These are phyloP conservation scores for Otolemur garnettii DNA, from an alignment of 2,113 vertebrate species.

Conservation along the genomic window DNA sequence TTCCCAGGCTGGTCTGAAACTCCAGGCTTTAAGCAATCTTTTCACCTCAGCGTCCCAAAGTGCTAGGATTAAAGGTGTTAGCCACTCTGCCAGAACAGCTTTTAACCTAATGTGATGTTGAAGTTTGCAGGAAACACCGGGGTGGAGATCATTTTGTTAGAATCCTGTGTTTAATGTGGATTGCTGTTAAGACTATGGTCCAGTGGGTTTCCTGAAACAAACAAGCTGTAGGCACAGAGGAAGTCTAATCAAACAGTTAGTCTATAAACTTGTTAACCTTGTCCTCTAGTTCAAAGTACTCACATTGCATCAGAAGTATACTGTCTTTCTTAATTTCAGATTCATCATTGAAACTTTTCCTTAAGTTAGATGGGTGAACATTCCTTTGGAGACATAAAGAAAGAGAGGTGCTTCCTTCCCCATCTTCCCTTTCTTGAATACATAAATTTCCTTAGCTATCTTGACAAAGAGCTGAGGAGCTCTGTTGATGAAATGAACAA, in stretches of 20 bases:
- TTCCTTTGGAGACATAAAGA: neutral
- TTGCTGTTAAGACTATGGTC: neutral
- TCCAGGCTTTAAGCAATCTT: no score
- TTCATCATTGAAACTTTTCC: slow-evolving; percentile 28
- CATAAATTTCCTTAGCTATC: neutral
- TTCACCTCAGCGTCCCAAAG: no score
- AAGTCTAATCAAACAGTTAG: neutral
- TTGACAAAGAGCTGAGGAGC: neutral
- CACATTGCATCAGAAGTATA: neutral
- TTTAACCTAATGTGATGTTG: neutral
- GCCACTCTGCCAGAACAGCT: neutral
- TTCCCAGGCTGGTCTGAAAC: no score
- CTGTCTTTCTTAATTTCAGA: neutral
- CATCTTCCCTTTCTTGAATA: neutral
- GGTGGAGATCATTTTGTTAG: neutral
- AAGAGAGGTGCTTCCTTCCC: neutral
- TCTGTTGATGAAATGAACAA: neutral
- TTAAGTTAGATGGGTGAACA: neutral
- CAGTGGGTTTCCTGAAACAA: neutral
- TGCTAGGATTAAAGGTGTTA: no score
- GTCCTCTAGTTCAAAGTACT: neutral
- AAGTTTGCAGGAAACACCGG: neutral
- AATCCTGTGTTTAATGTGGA: neutral
- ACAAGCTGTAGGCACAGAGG: neutral
- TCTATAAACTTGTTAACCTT: neutral